Percentiles rank a stretch among this genome's conserved stretches.
Evolutionary conservation across 1,140 invertebrate genomes (phyloP).

Genomic region (Neocloeon triangulifer): DNA sequence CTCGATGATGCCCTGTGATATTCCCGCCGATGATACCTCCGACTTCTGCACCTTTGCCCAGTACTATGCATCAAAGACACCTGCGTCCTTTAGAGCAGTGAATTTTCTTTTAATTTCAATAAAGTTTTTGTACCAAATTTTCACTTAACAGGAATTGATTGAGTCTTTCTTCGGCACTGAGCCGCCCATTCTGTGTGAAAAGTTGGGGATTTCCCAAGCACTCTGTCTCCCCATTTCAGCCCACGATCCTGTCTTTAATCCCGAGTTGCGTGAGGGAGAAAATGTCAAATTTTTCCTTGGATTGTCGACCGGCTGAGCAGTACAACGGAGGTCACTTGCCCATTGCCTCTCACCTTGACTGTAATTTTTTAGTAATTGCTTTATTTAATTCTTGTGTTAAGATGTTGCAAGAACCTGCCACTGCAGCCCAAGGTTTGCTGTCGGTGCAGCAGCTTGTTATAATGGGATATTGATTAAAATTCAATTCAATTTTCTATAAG

Average conservation of each 20-base stretch:
- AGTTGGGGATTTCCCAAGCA: constrained; percentile 44
- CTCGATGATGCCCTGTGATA: constrained; percentile 50
- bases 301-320: constrained; percentile 87
- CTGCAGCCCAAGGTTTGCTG: constrained; percentile 81
- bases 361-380: constrained; percentile 65
- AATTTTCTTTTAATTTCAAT: constrained; percentile 5
- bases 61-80: constrained; percentile 83
- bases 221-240: constrained; percentile 86
- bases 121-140: neutral
- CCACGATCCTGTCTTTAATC: constrained; percentile 59
- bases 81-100: constrained; percentile 66
- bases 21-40: constrained; percentile 84
- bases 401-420: constrained; percentile 89
- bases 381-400: no score
- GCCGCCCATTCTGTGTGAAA: constrained; percentile 8
- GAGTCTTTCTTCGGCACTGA: constrained; percentile 22
- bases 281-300: constrained; percentile 82
- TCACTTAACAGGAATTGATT: constrained; percentile 19
- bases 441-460: constrained; percentile 73
- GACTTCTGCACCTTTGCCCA: constrained; percentile 92
- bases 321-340: constrained; percentile 92
- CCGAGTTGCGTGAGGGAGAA: constrained; percentile 29
- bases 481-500: no score
- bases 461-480: no score
- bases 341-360: constrained; percentile 94